Base-by-base conservation (phyloP, 2,888 invertebrate genomes). In the Operophtera brumata region DNA sequence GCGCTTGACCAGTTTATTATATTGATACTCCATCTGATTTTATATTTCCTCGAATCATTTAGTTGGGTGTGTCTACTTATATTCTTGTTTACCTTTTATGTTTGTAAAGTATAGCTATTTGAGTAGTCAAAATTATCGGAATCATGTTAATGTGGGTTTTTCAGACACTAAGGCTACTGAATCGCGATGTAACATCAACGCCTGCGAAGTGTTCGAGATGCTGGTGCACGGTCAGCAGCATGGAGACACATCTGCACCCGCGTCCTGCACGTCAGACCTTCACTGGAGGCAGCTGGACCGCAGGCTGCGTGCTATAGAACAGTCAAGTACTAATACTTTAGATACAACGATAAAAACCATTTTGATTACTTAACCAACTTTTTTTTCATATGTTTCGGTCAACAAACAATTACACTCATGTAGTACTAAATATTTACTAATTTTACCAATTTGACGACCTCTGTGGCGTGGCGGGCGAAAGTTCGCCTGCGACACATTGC, bases 241-340 rank as follows among this genome's bases (percentile, higher is more conserved):
- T 36, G 64, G 54, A 20, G 75, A 74, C n/a, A 59, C 67, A 4
- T 52, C 69, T 0, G 65, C 73, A 12, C 71, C 48, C 12, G 42
- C 37, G 9, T 74, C 74, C 1, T 90, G 90, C 57, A 70, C 77
- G 11, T 71, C 75, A 48, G 87, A 91, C 52, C 67, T 84, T 2
- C 86, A 90, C 54, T 84, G 92, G 78, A 75, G 90, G 41, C 91
- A 91, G 62, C 76, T 94, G 42, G 94, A 94, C 61, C 86, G 94
- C 37, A 80, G 94, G 54, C 77, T 94, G 14, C 82, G 93, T 54
- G 93, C 94, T 6, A 91, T 94, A 53, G 94, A 94, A 78, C 94
- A 94, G 75, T 91, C 94, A 66, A 92, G 94, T 94, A 44, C 44
- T 47, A 46, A 12, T 11, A 28, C 7, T 26, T 35, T 6, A 35